Evolutionary conservation across 1,140 invertebrate species (phyloP).

Genomic region (Pseudomyrmex gracilis): DNA sequence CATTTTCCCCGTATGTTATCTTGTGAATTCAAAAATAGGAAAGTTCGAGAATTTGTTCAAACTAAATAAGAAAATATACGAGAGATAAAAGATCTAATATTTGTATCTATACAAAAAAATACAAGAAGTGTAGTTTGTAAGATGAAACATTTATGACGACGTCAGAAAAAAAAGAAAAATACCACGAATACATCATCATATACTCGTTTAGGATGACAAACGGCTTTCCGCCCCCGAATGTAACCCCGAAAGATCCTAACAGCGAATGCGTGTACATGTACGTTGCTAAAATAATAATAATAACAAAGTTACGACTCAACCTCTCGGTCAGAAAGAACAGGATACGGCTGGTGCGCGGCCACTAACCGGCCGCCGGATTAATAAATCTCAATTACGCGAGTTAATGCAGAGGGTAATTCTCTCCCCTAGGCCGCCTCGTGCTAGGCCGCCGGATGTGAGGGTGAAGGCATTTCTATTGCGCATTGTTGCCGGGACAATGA

Average conservation of each 20-base stretch:
- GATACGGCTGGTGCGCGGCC: conserved; percentile 70
- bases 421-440: conserved; percentile 67
- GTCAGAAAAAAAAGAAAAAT: not conserved
- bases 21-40: conserved; percentile 15
- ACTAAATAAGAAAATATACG: not conserved
- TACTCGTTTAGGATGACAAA: conserved; percentile 13
- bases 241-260: conserved; percentile 2
- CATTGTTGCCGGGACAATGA: conserved; percentile 77
- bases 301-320: conserved; percentile 66
- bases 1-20: conserved; percentile 25
- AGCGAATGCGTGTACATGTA: not conserved
- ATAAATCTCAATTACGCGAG: conserved; percentile 84
- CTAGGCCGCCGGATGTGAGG: conserved; percentile 73
- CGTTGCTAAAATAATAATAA: conserved; percentile 35
- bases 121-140: not conserved
- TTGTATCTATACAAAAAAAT: no score
- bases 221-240: not conserved
- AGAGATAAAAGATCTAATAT: not conserved
- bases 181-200: not conserved
- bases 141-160: not conserved
- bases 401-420: conserved; percentile 80
- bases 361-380: conserved; percentile 78
- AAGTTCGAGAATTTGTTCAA: not conserved
- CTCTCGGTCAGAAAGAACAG: conserved; percentile 52
- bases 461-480: conserved; percentile 74